Conservation (phyloP, 64 coral and sea anemone genomes). For the Porites australiensis region DNA sequence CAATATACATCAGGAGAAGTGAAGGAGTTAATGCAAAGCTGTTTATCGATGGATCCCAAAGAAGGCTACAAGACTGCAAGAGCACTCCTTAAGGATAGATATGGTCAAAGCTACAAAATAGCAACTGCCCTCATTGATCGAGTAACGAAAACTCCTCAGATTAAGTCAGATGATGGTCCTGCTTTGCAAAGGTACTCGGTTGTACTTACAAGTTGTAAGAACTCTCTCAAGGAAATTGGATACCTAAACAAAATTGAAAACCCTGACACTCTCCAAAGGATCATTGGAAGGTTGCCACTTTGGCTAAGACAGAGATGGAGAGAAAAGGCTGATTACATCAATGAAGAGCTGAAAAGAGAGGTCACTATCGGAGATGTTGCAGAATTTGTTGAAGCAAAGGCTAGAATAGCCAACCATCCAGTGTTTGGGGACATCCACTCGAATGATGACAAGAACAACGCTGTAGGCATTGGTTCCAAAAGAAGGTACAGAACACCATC, state of each 20-base stretch:
- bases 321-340: neutral
- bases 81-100: no score
- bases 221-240: no score
- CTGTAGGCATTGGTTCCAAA: neutral
- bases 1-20: no score
- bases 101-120: no score
- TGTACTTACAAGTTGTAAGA: no score
- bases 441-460: neutral
- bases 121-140: no score
- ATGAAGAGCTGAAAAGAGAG: conserved; percentile 31
- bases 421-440: conserved; percentile 55
- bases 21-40: no score
- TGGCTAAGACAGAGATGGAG: conserved; percentile 35
- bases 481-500: neutral
- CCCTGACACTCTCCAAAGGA: conserved; percentile 18
- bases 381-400: conserved; percentile 44
- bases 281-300: conserved; percentile 37
- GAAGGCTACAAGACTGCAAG: no score
- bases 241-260: conserved; percentile 44
- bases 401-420: conserved; percentile 65
- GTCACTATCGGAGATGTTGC: conserved; percentile 48
- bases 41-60: no score
- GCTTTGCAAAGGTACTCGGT: no score
- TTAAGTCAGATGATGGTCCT: no score
- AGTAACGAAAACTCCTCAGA: no score